Evolutionary conservation across 2,113 vertebrate genomes (phyloP).

Genomic region (Willisornis vidua): DNA sequence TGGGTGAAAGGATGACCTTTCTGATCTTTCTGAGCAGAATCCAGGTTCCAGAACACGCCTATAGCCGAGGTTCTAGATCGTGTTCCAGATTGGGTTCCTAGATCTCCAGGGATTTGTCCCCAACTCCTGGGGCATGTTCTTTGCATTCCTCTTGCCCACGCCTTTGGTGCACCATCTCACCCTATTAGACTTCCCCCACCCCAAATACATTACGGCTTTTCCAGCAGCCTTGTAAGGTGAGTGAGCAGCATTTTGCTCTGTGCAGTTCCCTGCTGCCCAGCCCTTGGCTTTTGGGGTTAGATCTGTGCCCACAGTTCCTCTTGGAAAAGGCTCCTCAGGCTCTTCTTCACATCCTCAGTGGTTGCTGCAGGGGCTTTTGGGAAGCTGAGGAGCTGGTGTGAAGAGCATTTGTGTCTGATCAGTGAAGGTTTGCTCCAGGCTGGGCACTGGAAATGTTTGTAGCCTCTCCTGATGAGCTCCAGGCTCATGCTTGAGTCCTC

Average conservation of each 20-base stretch:
- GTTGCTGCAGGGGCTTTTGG: background rate
- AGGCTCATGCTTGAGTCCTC: rapidly evolving
- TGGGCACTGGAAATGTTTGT: background rate
- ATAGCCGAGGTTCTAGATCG: too few species aligned
- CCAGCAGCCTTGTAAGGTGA: too few species aligned
- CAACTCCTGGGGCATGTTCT: too few species aligned
- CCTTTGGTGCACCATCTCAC: too few species aligned
- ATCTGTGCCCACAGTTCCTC: background rate
- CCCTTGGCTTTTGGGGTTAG: background rate
- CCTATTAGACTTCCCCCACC: too few species aligned
- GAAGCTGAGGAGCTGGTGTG: background rate
- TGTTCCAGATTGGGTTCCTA: too few species aligned
- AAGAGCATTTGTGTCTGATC: background rate
- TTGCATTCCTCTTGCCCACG: too few species aligned
- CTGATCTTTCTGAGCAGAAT: too few species aligned
- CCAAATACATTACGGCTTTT: too few species aligned
- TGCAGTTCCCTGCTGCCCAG: background rate
- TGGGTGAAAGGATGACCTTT: too few species aligned
- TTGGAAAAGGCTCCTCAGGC: rapidly evolving
- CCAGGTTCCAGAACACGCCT: too few species aligned
- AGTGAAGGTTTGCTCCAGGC: background rate
- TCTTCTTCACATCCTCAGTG: background rate
- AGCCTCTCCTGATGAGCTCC: background rate
- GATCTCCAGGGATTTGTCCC: too few species aligned
- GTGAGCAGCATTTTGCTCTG: background rate